Conservation (phyloP, 1,140 invertebrate species). For the Maconellicoccus hirsutus region DNA sequence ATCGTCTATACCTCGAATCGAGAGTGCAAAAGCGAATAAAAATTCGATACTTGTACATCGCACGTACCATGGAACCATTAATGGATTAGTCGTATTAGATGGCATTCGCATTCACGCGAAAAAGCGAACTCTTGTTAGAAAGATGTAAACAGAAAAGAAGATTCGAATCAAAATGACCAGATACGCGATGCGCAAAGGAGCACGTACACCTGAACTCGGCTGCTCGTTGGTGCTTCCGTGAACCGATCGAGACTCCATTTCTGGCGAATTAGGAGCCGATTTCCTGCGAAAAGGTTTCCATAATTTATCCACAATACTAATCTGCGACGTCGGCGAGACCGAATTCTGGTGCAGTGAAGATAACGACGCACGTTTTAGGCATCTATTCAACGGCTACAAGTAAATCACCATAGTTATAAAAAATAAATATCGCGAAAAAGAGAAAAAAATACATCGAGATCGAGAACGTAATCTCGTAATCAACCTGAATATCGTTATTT, state of each 20-base stretch:
- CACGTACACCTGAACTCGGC: constrained; percentile 25
- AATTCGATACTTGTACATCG: no score
- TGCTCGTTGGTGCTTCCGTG: constrained; percentile 15
- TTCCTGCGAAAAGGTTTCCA: constrained; percentile 51
- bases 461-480: no score
- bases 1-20: no score
- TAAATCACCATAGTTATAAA: background rate
- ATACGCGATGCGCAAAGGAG: background rate
- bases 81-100: no score
- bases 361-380: constrained; percentile 32
- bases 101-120: background rate
- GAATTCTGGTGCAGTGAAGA: constrained; percentile 36
- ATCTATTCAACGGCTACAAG: background rate
- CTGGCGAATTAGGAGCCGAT: constrained; percentile 45
- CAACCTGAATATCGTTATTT: background rate
- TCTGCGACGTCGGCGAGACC: constrained; percentile 28
- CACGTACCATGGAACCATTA: no score
- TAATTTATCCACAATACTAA: constrained; percentile 44
- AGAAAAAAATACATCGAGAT: no score
- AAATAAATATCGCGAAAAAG: no score
- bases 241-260: background rate
- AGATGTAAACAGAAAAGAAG: background rate
- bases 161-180: background rate
- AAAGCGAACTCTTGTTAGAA: background rate
- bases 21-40: no score